Percentiles rank a stretch among this genome's conserved stretches.
Evolutionary conservation across 2,888 invertebrate genomes (phyloP).

Genomic region (Limnephilus lunatus): DNA sequence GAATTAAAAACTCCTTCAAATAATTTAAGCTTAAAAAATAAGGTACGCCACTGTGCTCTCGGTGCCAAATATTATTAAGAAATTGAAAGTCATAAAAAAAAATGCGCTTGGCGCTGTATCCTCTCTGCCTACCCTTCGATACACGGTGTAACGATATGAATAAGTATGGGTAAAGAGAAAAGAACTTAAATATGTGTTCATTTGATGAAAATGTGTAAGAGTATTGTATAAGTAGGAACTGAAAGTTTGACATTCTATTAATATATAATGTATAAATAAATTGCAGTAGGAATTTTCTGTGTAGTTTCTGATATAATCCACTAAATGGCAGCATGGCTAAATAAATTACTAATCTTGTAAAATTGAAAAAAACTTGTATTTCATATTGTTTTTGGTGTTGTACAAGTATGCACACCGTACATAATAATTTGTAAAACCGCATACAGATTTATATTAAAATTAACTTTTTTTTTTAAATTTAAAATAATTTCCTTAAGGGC

Average conservation of each 20-base stretch:
- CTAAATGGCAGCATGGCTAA: neutral
- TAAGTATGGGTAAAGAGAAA: neutral
- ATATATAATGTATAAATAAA: neutral
- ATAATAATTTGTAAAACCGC: too few relatives aligned
- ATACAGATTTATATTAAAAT: too few relatives aligned
- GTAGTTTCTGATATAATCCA: neutral
- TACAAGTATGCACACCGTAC: too few relatives aligned
- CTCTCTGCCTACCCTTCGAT: neutral
- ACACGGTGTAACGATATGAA: neutral
- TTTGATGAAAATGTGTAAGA: neutral
- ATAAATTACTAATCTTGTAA: neutral
- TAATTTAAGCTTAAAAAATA: neutral
- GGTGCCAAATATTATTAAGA: neutral
- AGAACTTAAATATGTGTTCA: neutral
- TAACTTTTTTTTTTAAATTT: too few relatives aligned
- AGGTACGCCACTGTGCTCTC: neutral
- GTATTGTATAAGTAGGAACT: neutral
- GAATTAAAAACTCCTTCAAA: neutral
- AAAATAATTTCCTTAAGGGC: too few relatives aligned
- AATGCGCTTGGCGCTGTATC: neutral
- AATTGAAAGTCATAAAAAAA: neutral
- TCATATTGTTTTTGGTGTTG: too few relatives aligned
- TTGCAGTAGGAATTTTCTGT: neutral
- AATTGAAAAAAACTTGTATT: too few relatives aligned
- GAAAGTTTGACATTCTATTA: neutral